Percentiles rank a stretch among this genome's conserved stretches.
Conservation (phyloP, 2,113 vertebrate species). For the Gulo gulo region DNA sequence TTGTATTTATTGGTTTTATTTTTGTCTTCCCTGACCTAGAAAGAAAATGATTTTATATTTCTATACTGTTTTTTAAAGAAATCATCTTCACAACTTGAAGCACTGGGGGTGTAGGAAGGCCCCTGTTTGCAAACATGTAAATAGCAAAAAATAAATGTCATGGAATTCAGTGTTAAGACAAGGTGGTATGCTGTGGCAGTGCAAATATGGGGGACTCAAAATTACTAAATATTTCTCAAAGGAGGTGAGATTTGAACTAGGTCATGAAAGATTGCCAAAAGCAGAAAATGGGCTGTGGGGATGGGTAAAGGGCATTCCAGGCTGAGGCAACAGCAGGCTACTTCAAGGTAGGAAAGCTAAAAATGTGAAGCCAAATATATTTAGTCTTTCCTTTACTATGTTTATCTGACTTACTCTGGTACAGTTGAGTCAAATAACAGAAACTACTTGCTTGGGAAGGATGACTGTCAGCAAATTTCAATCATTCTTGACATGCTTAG, state of each 20-base stretch:
- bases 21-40: slow-evolving; percentile 5
- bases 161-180: background rate
- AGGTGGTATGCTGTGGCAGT: background rate
- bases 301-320: slow-evolving; percentile 31
- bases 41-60: slow-evolving; percentile 19
- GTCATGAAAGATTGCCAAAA: slow-evolving; percentile 46
- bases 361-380: background rate
- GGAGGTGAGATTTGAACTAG: slow-evolving; percentile 47
- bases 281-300: slow-evolving; percentile 25
- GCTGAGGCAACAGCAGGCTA: slow-evolving; percentile 11
- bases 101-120: background rate
- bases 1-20: background rate
- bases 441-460: slow-evolving; percentile 38
- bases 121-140: background rate
- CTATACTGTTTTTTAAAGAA: slow-evolving; percentile 29
- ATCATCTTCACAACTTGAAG: background rate
- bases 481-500: slow-evolving; percentile 47
- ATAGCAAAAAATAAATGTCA: background rate
- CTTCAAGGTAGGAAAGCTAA: slow-evolving; percentile 31
- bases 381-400: slow-evolving; percentile 44
- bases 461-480: slow-evolving; percentile 63
- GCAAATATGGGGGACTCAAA: background rate
- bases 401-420: slow-evolving; percentile 52
- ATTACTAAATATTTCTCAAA: slow-evolving; percentile 46
- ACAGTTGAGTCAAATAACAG: slow-evolving; percentile 51